Base-by-base conservation (phyloP, 2,797 vertebrate species). In the Sebastes goodei region DNA sequence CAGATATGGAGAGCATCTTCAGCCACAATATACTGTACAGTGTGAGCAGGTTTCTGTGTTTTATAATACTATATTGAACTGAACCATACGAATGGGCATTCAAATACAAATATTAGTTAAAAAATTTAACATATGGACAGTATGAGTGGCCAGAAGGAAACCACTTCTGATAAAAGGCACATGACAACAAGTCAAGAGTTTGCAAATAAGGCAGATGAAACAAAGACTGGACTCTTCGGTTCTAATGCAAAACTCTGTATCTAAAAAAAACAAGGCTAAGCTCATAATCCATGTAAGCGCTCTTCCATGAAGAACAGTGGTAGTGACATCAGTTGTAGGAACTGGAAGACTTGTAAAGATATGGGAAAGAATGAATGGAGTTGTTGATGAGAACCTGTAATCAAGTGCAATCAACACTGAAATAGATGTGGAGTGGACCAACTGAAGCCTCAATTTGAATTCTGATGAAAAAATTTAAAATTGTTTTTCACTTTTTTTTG, bases 281-380 rank as follows among this genome's bases (percentile, higher is more conserved):
- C 77, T 68, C 66, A 66, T 83, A 76, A 81, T 78, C 71, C 71
- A 66, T 59, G 74, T 33, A 78, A 38, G 62, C 71, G 56, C 60
- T 77, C 32, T 38, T 85, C 73, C 70, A 82, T 80, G 79, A 68
- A 74, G 52, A 80, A 27, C 33, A 71, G 61, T 15, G 17, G 52
- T 42, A 14, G 10, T 61, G 38, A 56, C 63, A 86, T 74, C 59
- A 73, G 14, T 46, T 20, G 15, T 35, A 32, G 62, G 23, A 32
- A 46, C 23, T 61, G 25, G 25, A 33, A 20, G 30, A 20, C 14
- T 33, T 59, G 5, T 38, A 42, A 71, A n/a, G 64, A 83, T 30
- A 29, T 60, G 63, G 33, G 6, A 66, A 14, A 56, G 17, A 73
- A 60, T 23, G 20, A 71, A 56, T 73, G 49, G 46, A 66, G 61